These are phyloP conservation scores for Acrobasis repandana DNA, from an alignment of 2,888 invertebrate genomes.

Conservation along the genomic window DNA sequence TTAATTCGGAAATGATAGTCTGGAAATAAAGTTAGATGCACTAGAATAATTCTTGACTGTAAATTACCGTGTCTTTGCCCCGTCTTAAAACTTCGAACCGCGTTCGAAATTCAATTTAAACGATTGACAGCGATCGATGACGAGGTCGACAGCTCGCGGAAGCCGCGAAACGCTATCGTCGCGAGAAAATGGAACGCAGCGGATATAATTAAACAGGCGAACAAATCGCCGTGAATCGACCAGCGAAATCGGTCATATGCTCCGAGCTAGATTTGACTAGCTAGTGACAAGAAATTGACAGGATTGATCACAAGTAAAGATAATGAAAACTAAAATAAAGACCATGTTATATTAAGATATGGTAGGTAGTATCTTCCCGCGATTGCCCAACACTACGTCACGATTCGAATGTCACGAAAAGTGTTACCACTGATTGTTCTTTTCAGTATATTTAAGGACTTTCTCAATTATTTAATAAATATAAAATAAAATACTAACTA, in stretches of 20 bases:
- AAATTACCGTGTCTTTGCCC: constrained; percentile 50
- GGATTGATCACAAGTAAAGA: no score
- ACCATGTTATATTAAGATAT: no score
- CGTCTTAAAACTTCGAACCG: constrained; percentile 39
- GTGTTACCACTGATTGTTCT: no score
- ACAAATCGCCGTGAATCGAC: constrained; percentile 70
- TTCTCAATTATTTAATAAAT: no score
- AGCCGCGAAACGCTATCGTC: constrained; percentile 60
- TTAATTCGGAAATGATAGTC: no score
- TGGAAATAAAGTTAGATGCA: background rate
- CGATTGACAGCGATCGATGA: constrained; percentile 61
- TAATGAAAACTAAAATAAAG: no score
- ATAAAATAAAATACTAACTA: no score
- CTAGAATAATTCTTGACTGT: constrained; percentile 36
- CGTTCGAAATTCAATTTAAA: constrained; percentile 42
- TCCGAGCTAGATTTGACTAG: background rate
- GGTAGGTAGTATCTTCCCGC: no score
- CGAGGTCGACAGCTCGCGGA: constrained; percentile 64
- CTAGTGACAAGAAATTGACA: background rate
- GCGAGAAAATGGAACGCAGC: constrained; percentile 78
- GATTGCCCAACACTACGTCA: no score
- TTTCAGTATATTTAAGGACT: no score
- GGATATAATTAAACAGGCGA: constrained; percentile 78
- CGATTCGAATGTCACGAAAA: no score
- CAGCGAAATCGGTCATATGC: constrained; percentile 59